Evolutionary conservation across 2,113 vertebrate species (phyloP).

Genomic region (Merops nubicus): DNA sequence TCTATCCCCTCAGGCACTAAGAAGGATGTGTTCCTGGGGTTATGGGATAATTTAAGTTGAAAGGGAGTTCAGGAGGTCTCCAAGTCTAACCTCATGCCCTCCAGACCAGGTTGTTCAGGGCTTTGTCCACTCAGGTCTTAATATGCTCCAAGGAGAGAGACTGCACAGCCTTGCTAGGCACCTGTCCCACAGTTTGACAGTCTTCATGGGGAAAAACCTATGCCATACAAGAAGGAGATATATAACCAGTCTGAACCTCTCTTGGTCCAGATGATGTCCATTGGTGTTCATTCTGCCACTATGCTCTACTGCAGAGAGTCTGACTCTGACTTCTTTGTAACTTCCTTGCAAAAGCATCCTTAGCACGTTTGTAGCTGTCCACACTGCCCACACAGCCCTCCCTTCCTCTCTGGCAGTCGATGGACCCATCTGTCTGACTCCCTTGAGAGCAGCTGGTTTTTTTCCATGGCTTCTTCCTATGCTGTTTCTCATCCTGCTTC

Average conservation of each 20-base stretch:
- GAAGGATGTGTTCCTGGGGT: not conserved
- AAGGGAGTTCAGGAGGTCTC: not conserved
- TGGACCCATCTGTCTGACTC: not conserved
- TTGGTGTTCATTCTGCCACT: not conserved
- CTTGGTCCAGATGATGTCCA: not conserved
- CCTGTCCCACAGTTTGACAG: not conserved
- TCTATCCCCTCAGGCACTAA: not conserved
- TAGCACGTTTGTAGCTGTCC: not conserved
- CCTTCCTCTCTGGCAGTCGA: not conserved
- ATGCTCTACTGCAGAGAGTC: not conserved
- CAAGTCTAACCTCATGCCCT: not conserved
- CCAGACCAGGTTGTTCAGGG: not conserved
- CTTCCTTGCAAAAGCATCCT: not conserved
- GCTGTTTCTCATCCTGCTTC: not conserved
- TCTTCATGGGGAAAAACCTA: rapidly evolving
- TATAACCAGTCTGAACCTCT: not conserved
- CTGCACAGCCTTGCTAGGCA: not conserved
- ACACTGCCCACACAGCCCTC: not conserved
- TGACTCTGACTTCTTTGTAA: not conserved
- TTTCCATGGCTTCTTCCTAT: not conserved
- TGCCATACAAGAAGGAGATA: not conserved
- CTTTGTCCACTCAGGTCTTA: not conserved
- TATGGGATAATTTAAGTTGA: not conserved
- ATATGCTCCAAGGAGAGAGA: not conserved
- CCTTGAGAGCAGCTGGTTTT: not conserved